A percentile compares a stretch with the other conserved stretches of the same genome.
Conservation (phyloP, 2,888 invertebrate genomes). For the Mythimna pallens region DNA sequence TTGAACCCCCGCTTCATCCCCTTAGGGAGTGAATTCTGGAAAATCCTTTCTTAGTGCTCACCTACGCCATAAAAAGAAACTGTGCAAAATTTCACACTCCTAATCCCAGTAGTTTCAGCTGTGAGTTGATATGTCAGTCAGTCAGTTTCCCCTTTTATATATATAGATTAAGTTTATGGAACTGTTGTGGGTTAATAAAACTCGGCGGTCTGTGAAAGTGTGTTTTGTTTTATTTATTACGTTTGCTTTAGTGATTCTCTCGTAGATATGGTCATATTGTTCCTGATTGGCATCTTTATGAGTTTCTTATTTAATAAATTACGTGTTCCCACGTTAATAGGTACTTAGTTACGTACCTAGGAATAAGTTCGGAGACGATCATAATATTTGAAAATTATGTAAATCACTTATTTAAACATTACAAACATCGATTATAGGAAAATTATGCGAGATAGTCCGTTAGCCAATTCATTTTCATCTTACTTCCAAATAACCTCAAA, state of each 20-base stretch:
- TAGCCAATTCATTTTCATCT: neutral
- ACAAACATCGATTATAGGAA: constrained; percentile 19
- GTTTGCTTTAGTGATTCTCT: too few relatives aligned
- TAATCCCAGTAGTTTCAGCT: too few relatives aligned
- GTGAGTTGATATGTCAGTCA: too few relatives aligned
- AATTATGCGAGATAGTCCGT: constrained; percentile 26
- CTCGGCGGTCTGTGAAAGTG: neutral
- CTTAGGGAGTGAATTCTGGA: too few relatives aligned
- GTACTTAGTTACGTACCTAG: neutral
- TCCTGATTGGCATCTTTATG: too few relatives aligned
- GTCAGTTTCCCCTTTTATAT: too few relatives aligned
- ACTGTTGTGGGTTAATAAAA: constrained; percentile 11
- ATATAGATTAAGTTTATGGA: constrained; percentile 13
- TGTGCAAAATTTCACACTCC: too few relatives aligned
- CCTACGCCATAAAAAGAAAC: too few relatives aligned
- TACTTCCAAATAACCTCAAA: constrained; percentile 5
- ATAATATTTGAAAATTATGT: constrained; percentile 29
- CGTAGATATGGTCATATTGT: too few relatives aligned
- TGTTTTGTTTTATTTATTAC: too few relatives aligned
- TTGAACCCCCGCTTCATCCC: too few relatives aligned
- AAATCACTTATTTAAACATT: constrained; percentile 26
- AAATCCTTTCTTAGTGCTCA: too few relatives aligned
- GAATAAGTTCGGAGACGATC: neutral
- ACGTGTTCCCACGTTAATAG: neutral
- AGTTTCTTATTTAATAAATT: neutral